These are phyloP conservation scores for Papilio dardanus DNA, from an alignment of 1,140 invertebrate genomes.

Conservation along the genomic window DNA sequence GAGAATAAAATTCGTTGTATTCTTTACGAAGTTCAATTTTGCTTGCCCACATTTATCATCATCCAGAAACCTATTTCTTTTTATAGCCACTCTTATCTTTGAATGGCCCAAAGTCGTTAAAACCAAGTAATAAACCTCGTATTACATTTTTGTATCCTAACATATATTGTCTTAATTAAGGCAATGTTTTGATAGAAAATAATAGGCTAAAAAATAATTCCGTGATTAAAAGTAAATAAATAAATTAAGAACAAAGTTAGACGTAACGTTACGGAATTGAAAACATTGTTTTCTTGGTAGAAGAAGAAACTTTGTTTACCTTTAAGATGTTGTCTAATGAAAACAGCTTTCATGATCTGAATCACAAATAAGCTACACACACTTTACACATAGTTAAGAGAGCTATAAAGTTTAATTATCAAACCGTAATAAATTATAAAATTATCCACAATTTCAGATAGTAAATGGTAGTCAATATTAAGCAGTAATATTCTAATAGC, in stretches of 20 bases:
- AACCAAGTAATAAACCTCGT: constrained; percentile 13
- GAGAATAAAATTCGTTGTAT: constrained; percentile 8
- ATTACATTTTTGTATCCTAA: constrained; percentile 26
- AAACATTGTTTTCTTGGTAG: neutral
- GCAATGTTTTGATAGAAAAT: constrained; percentile 1
- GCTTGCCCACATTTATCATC: constrained; percentile 23
- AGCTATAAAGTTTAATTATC: neutral
- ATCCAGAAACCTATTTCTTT: constrained; percentile 23
- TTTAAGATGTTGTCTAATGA: constrained; percentile 24
- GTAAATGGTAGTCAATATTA: no score
- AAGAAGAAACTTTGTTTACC: neutral
- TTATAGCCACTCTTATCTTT: constrained; percentile 27
- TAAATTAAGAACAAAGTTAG: neutral
- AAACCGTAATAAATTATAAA: no score
- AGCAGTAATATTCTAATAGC: no score
- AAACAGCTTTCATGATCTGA: constrained; percentile 20
- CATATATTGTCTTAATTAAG: constrained; percentile 17
- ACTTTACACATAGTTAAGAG: neutral
- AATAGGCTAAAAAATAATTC: no score
- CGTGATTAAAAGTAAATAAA: no score
- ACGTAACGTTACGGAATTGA: neutral
- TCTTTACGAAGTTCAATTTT: constrained; percentile 21
- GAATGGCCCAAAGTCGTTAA: constrained; percentile 26
- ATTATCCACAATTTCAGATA: no score
- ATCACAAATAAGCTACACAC: constrained; percentile 7